These are phyloP conservation scores for Nematostella vectensis DNA, from an alignment of 92 coral and sea anemone species.

Conservation along the genomic window DNA sequence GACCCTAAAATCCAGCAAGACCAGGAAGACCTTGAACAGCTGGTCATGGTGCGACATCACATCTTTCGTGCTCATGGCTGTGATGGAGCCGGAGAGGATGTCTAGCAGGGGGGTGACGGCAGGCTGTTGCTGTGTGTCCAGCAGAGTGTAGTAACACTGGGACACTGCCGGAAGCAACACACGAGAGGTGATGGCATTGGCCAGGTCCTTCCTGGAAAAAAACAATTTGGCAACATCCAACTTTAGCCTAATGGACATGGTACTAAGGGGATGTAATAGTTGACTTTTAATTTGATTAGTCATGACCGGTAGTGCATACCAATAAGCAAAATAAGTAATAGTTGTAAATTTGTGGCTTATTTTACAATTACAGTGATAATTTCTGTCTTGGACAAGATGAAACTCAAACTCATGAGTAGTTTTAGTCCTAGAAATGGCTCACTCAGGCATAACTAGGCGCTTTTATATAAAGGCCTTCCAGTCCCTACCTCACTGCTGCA, in stretches of 20 bases:
- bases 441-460: too few species aligned
- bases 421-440: too few species aligned
- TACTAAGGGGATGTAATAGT: too few species aligned
- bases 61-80: slow-evolving; percentile 66
- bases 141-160: slow-evolving; percentile 50
- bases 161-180: slow-evolving; percentile 72
- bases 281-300: too few species aligned
- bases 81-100: slow-evolving; percentile 54
- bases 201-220: slow-evolving; percentile 53
- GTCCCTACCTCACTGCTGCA: too few species aligned
- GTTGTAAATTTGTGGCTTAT: too few species aligned
- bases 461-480: too few species aligned
- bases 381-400: too few species aligned
- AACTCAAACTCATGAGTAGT: too few species aligned
- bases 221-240: neutral
- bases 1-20: slow-evolving; percentile 74
- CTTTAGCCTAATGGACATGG: neutral
- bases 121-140: slow-evolving; percentile 30
- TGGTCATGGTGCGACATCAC: slow-evolving; percentile 63
- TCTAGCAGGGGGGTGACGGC: slow-evolving; percentile 51
- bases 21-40: slow-evolving; percentile 67
- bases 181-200: slow-evolving; percentile 59
- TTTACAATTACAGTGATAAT: too few species aligned
- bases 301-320: too few species aligned
- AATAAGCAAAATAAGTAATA: too few species aligned